phyloP scores from a whole-genome alignment of 2,888 invertebrate species.

The Suillia variegata region DNA sequence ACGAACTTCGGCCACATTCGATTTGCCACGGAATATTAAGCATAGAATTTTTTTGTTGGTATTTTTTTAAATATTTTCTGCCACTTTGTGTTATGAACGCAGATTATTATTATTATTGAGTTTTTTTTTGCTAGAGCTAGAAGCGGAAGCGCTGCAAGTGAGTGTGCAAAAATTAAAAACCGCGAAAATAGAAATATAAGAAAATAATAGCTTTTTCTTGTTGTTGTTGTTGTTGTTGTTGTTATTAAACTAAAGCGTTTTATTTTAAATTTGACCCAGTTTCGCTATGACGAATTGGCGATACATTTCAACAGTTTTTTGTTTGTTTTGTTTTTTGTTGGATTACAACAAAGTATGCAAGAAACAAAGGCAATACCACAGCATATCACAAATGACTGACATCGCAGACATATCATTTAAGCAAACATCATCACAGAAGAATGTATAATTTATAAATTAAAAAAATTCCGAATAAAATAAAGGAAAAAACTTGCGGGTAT shows the following conservation, averaged over 20 bases:
- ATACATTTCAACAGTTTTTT: not conserved
- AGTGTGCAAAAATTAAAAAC: too few species aligned
- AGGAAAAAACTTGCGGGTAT: not conserved
- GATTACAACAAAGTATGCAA: not conserved
- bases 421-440: not conserved
- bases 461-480: not conserved
- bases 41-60: too few species aligned
- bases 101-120: too few species aligned
- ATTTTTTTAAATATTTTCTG: too few species aligned
- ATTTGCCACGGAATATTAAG: slow-evolving; percentile 13
- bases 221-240: not conserved
- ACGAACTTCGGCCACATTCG: slow-evolving; percentile 11
- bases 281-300: not conserved
- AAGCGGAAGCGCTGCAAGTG: too few species aligned
- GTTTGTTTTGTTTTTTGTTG: not conserved
- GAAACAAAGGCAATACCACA: too few species aligned
- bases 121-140: too few species aligned
- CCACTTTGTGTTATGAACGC: slow-evolving; percentile 1
- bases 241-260: not conserved
- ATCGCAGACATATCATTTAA: not conserved
- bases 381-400: too few species aligned
- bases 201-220: not conserved
- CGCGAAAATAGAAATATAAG: not conserved
- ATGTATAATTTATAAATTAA: not conserved
- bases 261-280: not conserved